A percentile compares a stretch with the other conserved stretches of the same genome.
These are phyloP conservation scores for Drosophila rubida DNA, from an alignment of 2,888 invertebrate species.

Conservation along the genomic window DNA sequence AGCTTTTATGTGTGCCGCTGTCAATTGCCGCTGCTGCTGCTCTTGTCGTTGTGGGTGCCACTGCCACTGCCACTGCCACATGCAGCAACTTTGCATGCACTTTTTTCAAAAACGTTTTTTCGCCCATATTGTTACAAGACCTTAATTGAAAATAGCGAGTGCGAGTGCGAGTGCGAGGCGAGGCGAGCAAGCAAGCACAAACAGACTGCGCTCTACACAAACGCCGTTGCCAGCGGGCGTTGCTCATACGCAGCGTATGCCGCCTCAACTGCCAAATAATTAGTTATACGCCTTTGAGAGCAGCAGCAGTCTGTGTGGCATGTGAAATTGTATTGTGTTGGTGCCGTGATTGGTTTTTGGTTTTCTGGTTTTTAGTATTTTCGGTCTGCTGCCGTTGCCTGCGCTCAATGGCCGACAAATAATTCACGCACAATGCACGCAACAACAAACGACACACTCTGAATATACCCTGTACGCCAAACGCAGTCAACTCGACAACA, in stretches of 20 bases:
- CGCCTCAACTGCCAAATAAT: conserved; percentile 28
- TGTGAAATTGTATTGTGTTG: conserved; percentile 14
- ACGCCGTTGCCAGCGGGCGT: conserved; percentile 3
- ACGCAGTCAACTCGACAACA: too few relatives aligned
- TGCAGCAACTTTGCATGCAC: conserved; percentile 18
- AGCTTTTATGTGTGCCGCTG: conserved; percentile 78
- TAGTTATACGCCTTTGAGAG: conserved; percentile 22
- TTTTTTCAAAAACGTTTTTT: conserved; percentile 19
- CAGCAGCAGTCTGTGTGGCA: conserved; percentile 1
- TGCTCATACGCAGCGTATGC: conserved; percentile 43
- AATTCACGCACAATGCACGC: not conserved
- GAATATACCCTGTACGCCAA: not conserved
- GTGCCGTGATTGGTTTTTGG: conserved; percentile 19
- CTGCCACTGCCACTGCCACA: conserved; percentile 9
- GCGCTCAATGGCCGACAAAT: conserved; percentile 17
- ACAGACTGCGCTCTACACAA: conserved; percentile 10
- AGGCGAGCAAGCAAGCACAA: not conserved
- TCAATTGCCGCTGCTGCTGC: conserved; percentile 52
- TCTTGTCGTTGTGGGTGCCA: conserved; percentile 31
- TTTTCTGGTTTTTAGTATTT: conserved; percentile 18
- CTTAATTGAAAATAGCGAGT: conserved; percentile 59
- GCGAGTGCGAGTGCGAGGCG: too few relatives aligned
- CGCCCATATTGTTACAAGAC: conserved; percentile 51
- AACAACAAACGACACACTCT: conserved; percentile 1
- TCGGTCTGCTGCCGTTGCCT: conserved; percentile 9